A percentile compares a stretch with the other conserved stretches of the same genome.
phyloP scores from a whole-genome alignment of 2,113 vertebrate genomes.

The Sceloporus undulatus region DNA sequence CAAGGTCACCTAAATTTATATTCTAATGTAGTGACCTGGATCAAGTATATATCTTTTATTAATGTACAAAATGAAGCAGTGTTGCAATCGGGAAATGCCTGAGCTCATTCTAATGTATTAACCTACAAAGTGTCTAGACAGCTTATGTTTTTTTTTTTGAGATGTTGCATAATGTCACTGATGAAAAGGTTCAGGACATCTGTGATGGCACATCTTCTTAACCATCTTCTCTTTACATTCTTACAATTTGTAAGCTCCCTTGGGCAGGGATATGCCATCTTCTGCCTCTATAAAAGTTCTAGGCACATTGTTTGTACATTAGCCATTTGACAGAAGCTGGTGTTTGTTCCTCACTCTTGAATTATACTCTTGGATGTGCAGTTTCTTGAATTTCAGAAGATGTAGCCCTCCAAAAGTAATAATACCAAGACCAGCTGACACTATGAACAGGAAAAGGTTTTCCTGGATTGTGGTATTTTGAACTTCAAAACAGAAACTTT shows the following conservation, averaged over 20 bases:
- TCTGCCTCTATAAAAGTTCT: neutral
- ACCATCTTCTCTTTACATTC: neutral
- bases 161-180: neutral
- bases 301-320: neutral
- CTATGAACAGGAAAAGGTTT: too few relatives aligned
- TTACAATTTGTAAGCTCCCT: neutral
- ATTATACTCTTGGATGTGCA: too few relatives aligned
- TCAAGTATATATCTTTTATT: accelerated
- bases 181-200: neutral
- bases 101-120: neutral
- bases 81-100: neutral
- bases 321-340: too few relatives aligned
- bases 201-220: neutral
- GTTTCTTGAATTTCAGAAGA: neutral
- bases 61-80: constrained; percentile 2
- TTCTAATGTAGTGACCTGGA: constrained; percentile 7
- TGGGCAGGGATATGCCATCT: neutral
- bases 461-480: neutral
- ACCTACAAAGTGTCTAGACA: neutral
- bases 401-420: neutral
- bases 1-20: neutral
- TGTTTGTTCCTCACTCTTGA: too few relatives aligned
- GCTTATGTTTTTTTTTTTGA: neutral
- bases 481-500: too few relatives aligned
- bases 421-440: neutral